phyloP scores from a whole-genome alignment of 2,797 vertebrate genomes.

The Podarcis lilfordi region DNA sequence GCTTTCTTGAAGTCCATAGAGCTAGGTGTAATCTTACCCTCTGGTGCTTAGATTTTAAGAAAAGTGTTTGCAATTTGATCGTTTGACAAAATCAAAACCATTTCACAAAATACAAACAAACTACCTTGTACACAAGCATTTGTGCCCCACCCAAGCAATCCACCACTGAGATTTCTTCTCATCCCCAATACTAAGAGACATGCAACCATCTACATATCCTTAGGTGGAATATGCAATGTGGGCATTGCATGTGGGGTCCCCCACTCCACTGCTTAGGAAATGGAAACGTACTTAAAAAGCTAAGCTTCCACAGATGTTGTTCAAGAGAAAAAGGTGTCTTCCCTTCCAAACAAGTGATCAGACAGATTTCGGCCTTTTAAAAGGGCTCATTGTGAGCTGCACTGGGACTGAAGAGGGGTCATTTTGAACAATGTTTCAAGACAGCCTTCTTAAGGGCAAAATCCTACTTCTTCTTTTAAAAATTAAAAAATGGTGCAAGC shows the following conservation, averaged over 20 bases:
- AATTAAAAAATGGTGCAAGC: conserved; percentile 73
- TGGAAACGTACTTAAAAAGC: background rate
- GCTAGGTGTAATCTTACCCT: background rate
- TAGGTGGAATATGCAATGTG: background rate
- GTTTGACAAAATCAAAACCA: no score
- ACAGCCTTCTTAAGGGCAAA: conserved; percentile 74
- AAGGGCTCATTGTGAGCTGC: no score
- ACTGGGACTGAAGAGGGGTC: conserved; percentile 13
- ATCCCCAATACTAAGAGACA: background rate
- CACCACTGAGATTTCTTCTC: conserved; percentile 63
- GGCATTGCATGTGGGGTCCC: background rate
- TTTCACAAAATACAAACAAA: no score
- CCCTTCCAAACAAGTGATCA: background rate
- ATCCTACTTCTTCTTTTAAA: conserved; percentile 70
- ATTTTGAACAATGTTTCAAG: conserved; percentile 72
- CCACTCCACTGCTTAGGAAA: background rate
- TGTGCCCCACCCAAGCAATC: conserved; percentile 2
- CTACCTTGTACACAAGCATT: background rate
- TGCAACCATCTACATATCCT: background rate
- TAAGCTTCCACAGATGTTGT: background rate
- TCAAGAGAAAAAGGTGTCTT: background rate
- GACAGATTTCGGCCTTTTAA: background rate
- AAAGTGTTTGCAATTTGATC: conserved; percentile 14
- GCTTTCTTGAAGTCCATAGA: background rate
- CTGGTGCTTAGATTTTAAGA: background rate